Conservation (phyloP, 2,888 invertebrate species). For the Scotopteryx bipunctaria region DNA sequence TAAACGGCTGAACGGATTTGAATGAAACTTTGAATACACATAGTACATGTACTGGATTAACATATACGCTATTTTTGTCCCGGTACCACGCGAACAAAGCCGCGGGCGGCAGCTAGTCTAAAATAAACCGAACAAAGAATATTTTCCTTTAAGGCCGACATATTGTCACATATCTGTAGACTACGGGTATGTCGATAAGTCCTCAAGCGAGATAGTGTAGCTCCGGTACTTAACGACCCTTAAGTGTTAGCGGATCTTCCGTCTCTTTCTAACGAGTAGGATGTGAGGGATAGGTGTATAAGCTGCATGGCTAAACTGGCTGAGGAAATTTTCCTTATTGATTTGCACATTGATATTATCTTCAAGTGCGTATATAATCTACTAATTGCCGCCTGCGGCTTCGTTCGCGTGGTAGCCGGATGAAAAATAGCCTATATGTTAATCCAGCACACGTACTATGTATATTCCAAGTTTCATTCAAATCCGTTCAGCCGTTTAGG, state of each 20-base stretch:
- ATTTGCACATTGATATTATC: slow-evolving; percentile 4
- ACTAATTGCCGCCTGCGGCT: no score
- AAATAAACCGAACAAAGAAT: not conserved
- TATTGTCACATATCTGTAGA: not conserved
- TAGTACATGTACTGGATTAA: no score
- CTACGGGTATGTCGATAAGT: slow-evolving; percentile 15
- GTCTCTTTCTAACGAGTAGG: slow-evolving; percentile 21
- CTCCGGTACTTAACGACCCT: slow-evolving; percentile 22
- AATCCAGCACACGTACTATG: no score
- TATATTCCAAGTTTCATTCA: no score
- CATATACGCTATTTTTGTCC: no score
- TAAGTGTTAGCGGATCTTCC: slow-evolving; percentile 33
- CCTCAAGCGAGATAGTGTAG: slow-evolving; percentile 16
- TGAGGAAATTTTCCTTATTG: slow-evolving; percentile 11
- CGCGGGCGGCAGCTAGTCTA: not conserved
- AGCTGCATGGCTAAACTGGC: not conserved
- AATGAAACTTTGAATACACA: no score
- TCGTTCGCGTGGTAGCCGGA: no score
- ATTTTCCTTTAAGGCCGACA: not conserved
- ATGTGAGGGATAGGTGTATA: not conserved
- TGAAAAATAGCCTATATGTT: no score
- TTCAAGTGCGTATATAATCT: no score
- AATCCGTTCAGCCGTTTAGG: no score
- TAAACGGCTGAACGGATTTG: no score
- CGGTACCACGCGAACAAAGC: no score